Conservation (phyloP, 1,140 invertebrate genomes). For the Diabrotica virgifera region DNA sequence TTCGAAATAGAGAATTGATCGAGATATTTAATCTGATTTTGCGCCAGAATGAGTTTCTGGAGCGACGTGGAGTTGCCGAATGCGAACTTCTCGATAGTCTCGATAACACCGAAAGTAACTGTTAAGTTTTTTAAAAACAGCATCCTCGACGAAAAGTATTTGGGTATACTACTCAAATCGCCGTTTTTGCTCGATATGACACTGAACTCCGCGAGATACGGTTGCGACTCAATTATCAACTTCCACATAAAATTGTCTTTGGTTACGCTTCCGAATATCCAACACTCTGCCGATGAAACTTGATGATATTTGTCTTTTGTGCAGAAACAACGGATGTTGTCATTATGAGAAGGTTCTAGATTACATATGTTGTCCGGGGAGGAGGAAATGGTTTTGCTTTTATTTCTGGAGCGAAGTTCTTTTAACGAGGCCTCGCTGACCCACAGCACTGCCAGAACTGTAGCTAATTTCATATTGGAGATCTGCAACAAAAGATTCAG, state of each 20-base stretch:
- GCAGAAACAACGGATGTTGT: constrained; percentile 18
- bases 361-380: constrained; percentile 4
- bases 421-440: constrained; percentile 4
- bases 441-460: constrained; percentile 10
- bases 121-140: constrained; percentile 10
- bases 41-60: constrained; percentile 8
- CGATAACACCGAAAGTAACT: constrained; percentile 4
- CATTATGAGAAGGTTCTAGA: constrained; percentile 5
- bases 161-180: constrained; percentile 2
- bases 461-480: constrained; percentile 1
- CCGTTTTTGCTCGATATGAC: constrained; percentile 12
- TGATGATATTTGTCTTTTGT: constrained; percentile 3
- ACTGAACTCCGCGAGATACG: constrained; percentile 11
- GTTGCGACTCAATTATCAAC: constrained; percentile 5
- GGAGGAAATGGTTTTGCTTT: not conserved
- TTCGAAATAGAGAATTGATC: constrained; percentile 13
- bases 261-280: constrained; percentile 13
- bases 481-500: not conserved
- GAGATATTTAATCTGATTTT: constrained; percentile 15
- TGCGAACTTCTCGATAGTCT: constrained; percentile 7
- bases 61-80: constrained; percentile 14
- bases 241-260: constrained; percentile 10
- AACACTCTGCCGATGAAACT: constrained; percentile 10
- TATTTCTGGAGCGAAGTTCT: constrained; percentile 12
- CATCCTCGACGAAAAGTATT: not conserved